Base-by-base conservation (phyloP, 2,113 vertebrate genomes). In the Limanda limanda region DNA sequence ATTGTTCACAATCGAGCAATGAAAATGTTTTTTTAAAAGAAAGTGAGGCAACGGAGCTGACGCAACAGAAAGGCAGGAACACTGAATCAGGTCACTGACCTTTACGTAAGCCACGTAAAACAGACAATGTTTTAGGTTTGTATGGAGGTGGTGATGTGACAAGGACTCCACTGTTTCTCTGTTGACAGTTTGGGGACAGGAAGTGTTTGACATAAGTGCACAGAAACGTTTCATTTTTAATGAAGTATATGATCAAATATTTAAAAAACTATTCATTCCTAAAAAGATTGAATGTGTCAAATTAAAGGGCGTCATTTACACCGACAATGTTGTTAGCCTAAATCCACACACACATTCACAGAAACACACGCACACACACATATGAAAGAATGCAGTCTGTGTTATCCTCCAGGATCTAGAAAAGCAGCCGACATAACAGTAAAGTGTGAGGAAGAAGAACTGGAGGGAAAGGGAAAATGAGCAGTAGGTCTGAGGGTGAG, bases 1-100 rank as follows among this genome's bases (percentile, higher is more conserved):
- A 89, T 90, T 92, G 91, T 91, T 86, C 74, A 59, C 25, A 75
- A 80, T 67, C 56, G 85, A 68, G 69, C 63, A 51, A 56, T 40
- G 20, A 72, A 25, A 72, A 40, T 7, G 14, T 8, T 2, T 45
- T 45, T 77, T 79, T 27, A 57, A 82, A 79, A 76, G 64, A 66
- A 37, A 63, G 31, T 76, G 13, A 81, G 27, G 48, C 11, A 52
- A 21, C 54, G 20, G n/a, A 21, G 56, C 40, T 76, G 45, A 74
- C 52, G 10, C 57, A 10, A 69, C 20, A 68, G 74, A 81, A 78
- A 81, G 75, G 67, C 78, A 82, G 75, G 72, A 83, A 82, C 66
- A 74, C 64, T 15, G 15, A 60, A 60, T 69, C 51, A 61, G 68
- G 72, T 61, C 62, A 59, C 21, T 63, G 77, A 78, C 72, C 80